phyloP scores from a whole-genome alignment of 2,888 invertebrate species.

The Philopedon plagiatum region DNA sequence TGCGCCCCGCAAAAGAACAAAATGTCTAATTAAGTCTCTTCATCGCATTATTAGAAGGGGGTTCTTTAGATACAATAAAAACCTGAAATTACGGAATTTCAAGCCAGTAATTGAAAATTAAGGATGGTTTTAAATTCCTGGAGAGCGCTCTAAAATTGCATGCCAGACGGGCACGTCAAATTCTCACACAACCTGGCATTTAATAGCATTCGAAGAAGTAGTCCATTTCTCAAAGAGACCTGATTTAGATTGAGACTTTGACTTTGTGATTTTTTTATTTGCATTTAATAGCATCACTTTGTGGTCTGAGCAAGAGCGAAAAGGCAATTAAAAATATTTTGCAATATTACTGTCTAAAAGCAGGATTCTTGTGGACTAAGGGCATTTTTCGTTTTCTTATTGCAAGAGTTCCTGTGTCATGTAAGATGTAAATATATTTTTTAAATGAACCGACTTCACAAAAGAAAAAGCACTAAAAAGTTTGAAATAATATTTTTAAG shows the following conservation, averaged over 20 bases:
- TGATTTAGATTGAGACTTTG: no score
- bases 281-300: background rate
- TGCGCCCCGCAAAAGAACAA: background rate
- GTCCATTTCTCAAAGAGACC: no score
- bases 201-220: no score
- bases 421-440: no score
- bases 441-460: no score
- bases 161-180: constrained; percentile 4
- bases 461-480: no score
- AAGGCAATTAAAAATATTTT: background rate
- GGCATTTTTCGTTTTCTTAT: no score
- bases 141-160: constrained; percentile 4
- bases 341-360: no score
- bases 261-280: no score
- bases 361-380: no score
- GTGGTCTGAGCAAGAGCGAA: background rate
- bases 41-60: background rate
- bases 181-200: background rate
- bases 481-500: no score
- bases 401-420: no score
- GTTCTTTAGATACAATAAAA: background rate
- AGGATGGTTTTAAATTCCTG: constrained; percentile 3
- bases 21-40: background rate
- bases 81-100: background rate
- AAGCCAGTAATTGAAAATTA: background rate